Conservation (phyloP, 2,888 invertebrate genomes). For the Danaus chrysippus region DNA sequence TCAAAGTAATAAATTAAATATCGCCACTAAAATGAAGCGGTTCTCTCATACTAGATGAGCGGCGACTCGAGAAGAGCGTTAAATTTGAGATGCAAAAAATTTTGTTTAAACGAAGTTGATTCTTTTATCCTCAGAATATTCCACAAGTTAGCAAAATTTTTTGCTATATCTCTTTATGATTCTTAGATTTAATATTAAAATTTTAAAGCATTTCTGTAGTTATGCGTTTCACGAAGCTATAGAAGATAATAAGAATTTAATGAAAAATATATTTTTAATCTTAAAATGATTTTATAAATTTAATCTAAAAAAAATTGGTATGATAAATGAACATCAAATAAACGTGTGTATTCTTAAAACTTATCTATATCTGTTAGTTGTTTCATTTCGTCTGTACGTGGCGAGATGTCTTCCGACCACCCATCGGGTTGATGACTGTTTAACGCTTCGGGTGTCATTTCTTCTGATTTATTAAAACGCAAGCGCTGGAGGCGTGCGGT, state of each 20-base stretch:
- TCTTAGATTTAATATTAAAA: slow-evolving; percentile 5
- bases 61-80: slow-evolving; percentile 36
- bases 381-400: slow-evolving; percentile 69
- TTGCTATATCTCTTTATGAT: slow-evolving; percentile 15
- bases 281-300: no score
- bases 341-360: background rate
- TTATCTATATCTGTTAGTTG: slow-evolving; percentile 49
- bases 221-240: background rate
- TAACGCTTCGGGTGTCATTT: slow-evolving; percentile 72
- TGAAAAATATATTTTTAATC: background rate
- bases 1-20: slow-evolving; percentile 64
- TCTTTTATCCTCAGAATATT: slow-evolving; percentile 35
- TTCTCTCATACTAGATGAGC: slow-evolving; percentile 43
- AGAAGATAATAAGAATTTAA: background rate
- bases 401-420: slow-evolving; percentile 71
- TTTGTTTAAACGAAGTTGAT: slow-evolving; percentile 33
- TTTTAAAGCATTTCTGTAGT: background rate
- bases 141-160: slow-evolving; percentile 24
- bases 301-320: no score
- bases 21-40: slow-evolving; percentile 50
- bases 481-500: slow-evolving; percentile 48
- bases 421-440: slow-evolving; percentile 71
- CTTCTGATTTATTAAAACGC: slow-evolving; percentile 74
- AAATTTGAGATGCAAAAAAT: slow-evolving; percentile 36
- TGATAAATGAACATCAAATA: no score